phyloP scores from a whole-genome alignment of 2,888 invertebrate species.

The Thelaira solivaga region DNA sequence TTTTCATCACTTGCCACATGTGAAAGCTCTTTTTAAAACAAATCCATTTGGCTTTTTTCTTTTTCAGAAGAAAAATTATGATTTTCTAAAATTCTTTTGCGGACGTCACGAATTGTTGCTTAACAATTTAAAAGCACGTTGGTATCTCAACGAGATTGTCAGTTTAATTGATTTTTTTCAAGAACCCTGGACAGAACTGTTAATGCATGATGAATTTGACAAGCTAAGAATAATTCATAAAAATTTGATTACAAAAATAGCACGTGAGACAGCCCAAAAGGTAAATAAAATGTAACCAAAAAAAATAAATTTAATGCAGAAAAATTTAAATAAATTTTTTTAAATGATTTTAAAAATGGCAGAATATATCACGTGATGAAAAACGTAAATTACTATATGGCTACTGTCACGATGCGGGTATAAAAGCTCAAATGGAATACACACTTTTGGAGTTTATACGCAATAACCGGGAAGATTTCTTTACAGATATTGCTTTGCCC shows the following conservation, averaged over 20 bases:
- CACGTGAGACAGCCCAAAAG: constrained; percentile 36
- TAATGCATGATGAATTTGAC: constrained; percentile 70
- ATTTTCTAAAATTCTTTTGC: constrained; percentile 69
- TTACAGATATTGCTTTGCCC: constrained; percentile 67
- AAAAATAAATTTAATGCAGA: not conserved
- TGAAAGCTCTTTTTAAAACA: too few species aligned
- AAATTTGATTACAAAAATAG: constrained; percentile 15
- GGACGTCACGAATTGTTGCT: constrained; percentile 70
- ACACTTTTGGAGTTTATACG: constrained; percentile 68
- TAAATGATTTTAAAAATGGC: not conserved
- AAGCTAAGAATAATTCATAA: constrained; percentile 63
- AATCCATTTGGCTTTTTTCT: too few species aligned
- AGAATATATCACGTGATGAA: constrained; percentile 46
- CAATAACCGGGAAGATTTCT: constrained; percentile 67
- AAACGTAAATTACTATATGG: constrained; percentile 28
- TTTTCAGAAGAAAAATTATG: constrained; percentile 59
- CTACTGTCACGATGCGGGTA: constrained; percentile 42
- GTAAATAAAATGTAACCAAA: constrained; percentile 20
- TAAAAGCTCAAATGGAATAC: constrained; percentile 62
- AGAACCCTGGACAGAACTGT: constrained; percentile 68
- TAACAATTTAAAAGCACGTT: constrained; percentile 67
- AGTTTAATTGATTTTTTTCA: constrained; percentile 68
- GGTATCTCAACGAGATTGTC: constrained; percentile 64
- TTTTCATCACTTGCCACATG: too few species aligned
- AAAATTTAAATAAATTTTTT: not conserved